Conservation (phyloP, 2,113 vertebrate genomes). For the Ageneiosus marmoratus region DNA sequence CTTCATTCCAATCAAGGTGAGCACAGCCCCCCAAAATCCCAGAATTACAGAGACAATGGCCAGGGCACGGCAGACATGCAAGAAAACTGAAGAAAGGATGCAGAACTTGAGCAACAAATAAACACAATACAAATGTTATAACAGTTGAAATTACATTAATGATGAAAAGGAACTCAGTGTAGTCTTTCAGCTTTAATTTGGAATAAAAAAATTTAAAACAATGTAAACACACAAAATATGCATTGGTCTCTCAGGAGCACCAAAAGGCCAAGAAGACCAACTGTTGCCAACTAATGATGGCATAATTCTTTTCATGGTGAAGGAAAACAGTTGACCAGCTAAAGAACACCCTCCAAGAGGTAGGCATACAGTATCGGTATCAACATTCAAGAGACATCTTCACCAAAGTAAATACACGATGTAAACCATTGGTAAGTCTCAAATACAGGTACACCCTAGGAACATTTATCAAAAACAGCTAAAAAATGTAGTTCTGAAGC, state of each 20-base stretch:
- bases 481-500: too few species aligned
- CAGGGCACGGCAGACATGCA: conserved; percentile 89
- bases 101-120: not conserved
- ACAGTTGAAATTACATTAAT: not conserved
- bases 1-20: conserved; percentile 93
- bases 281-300: too few species aligned
- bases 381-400: too few species aligned
- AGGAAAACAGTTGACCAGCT: too few species aligned
- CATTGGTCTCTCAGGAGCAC: not conserved
- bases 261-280: not conserved
- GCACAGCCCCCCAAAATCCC: conserved; percentile 87
- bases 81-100: conserved; percentile 73
- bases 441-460: too few species aligned
- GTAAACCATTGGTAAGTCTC: not conserved
- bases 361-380: too few species aligned
- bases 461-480: not conserved
- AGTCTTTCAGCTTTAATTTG: not conserved
- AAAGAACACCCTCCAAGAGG: too few species aligned
- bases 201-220: too few species aligned
- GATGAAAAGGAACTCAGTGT: not conserved
- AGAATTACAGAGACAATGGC: conserved; percentile 85
- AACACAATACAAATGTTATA: not conserved
- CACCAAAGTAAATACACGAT: not conserved
- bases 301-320: too few species aligned
- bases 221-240: not conserved